Base-by-base conservation (phyloP, 2,797 vertebrate species). In the Chelmon rostratus region DNA sequence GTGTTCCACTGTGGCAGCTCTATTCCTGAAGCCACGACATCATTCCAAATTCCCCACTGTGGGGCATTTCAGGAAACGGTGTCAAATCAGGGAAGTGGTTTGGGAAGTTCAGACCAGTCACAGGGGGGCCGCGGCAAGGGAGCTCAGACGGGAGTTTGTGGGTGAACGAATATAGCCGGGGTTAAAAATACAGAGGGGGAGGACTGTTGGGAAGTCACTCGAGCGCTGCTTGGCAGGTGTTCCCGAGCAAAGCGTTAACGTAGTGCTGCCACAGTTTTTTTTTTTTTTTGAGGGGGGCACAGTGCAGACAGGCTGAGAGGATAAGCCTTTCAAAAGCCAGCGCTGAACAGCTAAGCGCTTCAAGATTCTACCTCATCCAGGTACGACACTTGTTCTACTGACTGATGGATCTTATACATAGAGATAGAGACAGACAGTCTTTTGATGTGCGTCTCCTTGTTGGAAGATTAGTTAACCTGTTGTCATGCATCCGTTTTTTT, bases 31-130 rank as follows among this genome's bases (percentile, higher is more conserved):
- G 31, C 62, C 23, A 11, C 83, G 79, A 66, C 76, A 79, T 88
- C 83, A 86, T 64, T 62, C 19, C 40, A 64, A 62, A 73, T 74
- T 83, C 76, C 54, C 79, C 73, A 33, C 76, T 38, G 58, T 40
- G 68, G 69, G 33, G 35, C 93, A 93, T 95, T 95, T 90, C 83
- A 66, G 83, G 91, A 89, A 91, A 72, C 37, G 8, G 85, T 91
- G 85, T 91, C 89, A 84, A 78, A 72, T 76, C 57, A 25, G 79
- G 73, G 58, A 75, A 67, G 52, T 37, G 40, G 62, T 81, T 68
- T 67, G 66, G 79, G 54, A 88, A 76, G 78, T 83, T 76, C 69
- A 66, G 66, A 67, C 6, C 25, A 44, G 62, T 64, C 40, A 53
- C 31, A 56, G 25, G 46, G 46, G 42, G 33, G 56, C 31, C 13